Conservation (phyloP, 2,797 vertebrate genomes). For the Manis crassicaudata region DNA sequence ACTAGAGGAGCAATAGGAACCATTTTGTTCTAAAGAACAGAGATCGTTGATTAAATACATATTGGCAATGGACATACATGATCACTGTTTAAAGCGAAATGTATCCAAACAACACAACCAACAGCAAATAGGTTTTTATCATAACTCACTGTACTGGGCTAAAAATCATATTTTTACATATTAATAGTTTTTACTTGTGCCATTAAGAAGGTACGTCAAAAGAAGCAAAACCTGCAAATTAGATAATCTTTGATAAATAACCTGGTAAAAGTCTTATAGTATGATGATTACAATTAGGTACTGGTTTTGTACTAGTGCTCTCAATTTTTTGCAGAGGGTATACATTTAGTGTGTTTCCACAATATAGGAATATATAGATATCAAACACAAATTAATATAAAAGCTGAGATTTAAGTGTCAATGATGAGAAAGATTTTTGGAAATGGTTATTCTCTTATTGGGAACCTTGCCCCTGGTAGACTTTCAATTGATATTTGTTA, state of each 20-base stretch:
- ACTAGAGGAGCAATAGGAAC: neutral
- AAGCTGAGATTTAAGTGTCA: conserved; percentile 7
- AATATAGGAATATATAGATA: neutral
- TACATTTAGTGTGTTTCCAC: neutral
- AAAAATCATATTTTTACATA: neutral
- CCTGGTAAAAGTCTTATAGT: neutral
- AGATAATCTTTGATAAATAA: neutral
- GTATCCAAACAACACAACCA: neutral
- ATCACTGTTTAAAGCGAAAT: neutral
- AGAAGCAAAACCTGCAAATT: neutral
- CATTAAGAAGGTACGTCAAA: neutral
- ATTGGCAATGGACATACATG: neutral
- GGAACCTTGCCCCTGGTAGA: neutral
- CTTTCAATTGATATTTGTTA: neutral
- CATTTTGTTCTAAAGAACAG: neutral
- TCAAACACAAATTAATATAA: neutral
- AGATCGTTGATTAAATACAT: neutral
- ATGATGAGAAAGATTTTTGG: conserved; percentile 1
- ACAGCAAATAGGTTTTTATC: neutral
- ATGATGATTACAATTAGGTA: neutral
- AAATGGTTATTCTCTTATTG: neutral
- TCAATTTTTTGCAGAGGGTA: neutral
- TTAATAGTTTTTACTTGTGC: neutral
- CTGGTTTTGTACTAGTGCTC: neutral
- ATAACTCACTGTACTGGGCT: neutral